These are phyloP conservation scores for Oegoconia quadripuncta DNA, from an alignment of 2,888 invertebrate species.

Conservation along the genomic window DNA sequence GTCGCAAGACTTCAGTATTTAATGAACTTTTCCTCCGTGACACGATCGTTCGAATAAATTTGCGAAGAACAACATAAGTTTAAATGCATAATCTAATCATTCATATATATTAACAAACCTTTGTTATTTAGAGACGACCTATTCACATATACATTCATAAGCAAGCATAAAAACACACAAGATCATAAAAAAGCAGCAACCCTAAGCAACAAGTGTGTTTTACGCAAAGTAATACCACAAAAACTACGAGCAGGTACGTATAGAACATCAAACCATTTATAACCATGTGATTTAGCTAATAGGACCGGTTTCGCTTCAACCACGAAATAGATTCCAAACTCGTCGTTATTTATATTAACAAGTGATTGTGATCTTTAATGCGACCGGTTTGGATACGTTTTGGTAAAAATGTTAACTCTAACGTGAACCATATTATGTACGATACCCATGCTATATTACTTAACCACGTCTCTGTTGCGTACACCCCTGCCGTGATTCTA, in stretches of 20 bases:
- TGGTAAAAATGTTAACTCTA: conserved; percentile 8
- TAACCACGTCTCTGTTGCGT: conserved; percentile 43
- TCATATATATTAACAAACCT: no score
- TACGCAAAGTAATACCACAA: conserved; percentile 68
- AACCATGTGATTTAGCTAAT: conserved; percentile 51
- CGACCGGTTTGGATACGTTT: conserved; percentile 18
- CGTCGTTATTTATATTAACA: conserved; percentile 29
- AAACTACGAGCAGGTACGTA: conserved; percentile 54
- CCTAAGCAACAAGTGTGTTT: conserved; percentile 73
- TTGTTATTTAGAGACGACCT: background rate
- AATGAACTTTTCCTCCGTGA: no score
- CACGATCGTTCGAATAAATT: no score
- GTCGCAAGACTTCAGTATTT: no score
- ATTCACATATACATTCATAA: background rate
- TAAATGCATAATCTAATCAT: no score
- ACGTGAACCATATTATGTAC: conserved; percentile 21
- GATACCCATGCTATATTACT: conserved; percentile 39
- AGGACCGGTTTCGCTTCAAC: conserved; percentile 59
- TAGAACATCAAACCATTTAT: conserved; percentile 51
- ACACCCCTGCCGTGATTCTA: conserved; percentile 65
- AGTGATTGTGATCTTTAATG: conserved; percentile 51
- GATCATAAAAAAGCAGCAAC: conserved; percentile 32
- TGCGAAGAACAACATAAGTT: no score
- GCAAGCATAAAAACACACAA: background rate
- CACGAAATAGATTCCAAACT: conserved; percentile 36